Evolutionary conservation across 2,888 invertebrate genomes (phyloP).

Genomic region (Byasa hedistus): DNA sequence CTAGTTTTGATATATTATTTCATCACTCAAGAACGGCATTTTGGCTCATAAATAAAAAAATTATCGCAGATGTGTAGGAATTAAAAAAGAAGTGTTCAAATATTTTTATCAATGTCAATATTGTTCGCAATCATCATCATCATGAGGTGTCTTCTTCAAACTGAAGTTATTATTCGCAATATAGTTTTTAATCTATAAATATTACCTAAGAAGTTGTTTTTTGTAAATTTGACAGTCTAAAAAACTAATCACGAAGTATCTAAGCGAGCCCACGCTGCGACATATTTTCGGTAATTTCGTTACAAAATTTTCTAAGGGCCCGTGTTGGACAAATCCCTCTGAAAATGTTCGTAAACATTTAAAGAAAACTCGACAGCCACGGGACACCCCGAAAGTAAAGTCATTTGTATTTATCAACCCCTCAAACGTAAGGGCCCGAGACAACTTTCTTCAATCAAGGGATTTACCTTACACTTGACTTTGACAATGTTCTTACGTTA

Average conservation of each 20-base stretch:
- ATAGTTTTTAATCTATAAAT: too few species aligned
- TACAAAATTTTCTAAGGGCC: constrained; percentile 15
- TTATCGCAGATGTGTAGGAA: too few species aligned
- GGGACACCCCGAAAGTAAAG: constrained; percentile 49
- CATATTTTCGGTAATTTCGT: background rate
- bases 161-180: too few species aligned
- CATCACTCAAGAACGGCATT: too few species aligned
- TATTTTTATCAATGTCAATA: too few species aligned
- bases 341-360: constrained; percentile 45
- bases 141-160: too few species aligned
- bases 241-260: background rate
- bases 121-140: too few species aligned
- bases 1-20: too few species aligned
- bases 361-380: constrained; percentile 53
- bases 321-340: constrained; percentile 34
- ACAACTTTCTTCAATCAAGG: constrained; percentile 72
- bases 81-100: too few species aligned
- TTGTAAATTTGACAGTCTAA: too few species aligned
- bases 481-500: constrained; percentile 72
- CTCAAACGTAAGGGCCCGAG: constrained; percentile 48
- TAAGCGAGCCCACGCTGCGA: background rate
- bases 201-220: too few species aligned
- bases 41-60: too few species aligned
- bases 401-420: constrained; percentile 55
- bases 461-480: constrained; percentile 71